Conservation (phyloP, 2,888 invertebrate species). For the Drosophila koepferae region DNA sequence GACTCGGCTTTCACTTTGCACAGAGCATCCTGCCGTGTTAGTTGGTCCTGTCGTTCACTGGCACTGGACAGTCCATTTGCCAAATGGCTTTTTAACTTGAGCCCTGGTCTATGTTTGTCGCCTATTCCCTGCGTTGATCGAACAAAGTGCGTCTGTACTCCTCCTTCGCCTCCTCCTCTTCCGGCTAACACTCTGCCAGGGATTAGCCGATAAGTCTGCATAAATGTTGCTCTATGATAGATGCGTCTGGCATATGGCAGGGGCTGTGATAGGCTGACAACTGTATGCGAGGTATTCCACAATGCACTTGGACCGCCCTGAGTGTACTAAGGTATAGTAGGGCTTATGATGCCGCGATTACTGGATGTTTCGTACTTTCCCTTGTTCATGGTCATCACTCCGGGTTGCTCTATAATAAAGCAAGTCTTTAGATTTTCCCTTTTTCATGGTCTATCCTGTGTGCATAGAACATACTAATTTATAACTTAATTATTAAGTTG, state of each 20-base stretch:
- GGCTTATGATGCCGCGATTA: no score
- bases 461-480: no score
- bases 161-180: no score
- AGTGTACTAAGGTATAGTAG: background rate
- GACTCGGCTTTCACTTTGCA: background rate
- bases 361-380: no score
- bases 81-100: conserved; percentile 24
- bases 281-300: background rate
- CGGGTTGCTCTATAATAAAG: no score
- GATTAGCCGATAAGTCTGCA: background rate
- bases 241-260: background rate
- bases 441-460: no score
- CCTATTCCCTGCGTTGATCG: background rate
- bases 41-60: background rate
- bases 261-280: background rate
- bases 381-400: background rate
- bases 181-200: no score
- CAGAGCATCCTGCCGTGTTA: conserved; percentile 1
- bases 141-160: background rate
- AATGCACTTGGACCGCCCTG: no score
- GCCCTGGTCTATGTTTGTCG: background rate
- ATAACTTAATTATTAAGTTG: no score
- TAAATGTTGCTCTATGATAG: no score
- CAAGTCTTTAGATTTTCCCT: no score
- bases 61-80: conserved; percentile 24